Conservation (phyloP, 2,113 vertebrate species). For the Engystomops pustulosus region DNA sequence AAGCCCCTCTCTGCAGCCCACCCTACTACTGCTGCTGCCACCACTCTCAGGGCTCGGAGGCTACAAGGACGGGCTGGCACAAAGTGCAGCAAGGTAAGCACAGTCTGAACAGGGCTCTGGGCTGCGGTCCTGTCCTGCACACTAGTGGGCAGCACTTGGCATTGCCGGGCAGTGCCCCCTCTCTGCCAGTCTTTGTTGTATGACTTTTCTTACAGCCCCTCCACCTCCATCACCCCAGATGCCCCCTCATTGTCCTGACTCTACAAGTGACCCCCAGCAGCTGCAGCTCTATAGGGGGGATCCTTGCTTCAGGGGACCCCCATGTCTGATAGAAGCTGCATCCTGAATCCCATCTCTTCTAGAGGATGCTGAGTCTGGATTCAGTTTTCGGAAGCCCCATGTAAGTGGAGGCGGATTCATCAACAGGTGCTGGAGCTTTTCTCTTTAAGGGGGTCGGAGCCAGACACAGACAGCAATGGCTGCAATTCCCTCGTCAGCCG, state of each 20-base stretch:
- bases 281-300: background rate
- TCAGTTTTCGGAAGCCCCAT: background rate
- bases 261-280: background rate
- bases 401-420: slow-evolving; percentile 33
- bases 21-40: slow-evolving; percentile 73
- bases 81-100: slow-evolving; percentile 55
- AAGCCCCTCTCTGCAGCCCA: slow-evolving; percentile 72
- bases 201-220: background rate
- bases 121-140: background rate
- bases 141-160: background rate
- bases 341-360: background rate
- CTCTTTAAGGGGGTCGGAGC: slow-evolving; percentile 47
- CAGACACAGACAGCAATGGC: slow-evolving; percentile 32
- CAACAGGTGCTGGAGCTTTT: slow-evolving; percentile 51
- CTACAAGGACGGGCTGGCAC: slow-evolving; percentile 38
- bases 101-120: background rate
- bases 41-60: slow-evolving; percentile 66
- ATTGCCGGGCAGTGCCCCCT: background rate
- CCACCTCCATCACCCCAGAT: slow-evolving; percentile 9
- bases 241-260: slow-evolving; percentile 6
- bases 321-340: background rate
- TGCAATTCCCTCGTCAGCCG: background rate
- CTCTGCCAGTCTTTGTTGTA: background rate
- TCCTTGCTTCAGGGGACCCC: background rate
- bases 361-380: background rate